Conservation (phyloP, 2,888 invertebrate genomes). For the Tetranychus piercei region DNA sequence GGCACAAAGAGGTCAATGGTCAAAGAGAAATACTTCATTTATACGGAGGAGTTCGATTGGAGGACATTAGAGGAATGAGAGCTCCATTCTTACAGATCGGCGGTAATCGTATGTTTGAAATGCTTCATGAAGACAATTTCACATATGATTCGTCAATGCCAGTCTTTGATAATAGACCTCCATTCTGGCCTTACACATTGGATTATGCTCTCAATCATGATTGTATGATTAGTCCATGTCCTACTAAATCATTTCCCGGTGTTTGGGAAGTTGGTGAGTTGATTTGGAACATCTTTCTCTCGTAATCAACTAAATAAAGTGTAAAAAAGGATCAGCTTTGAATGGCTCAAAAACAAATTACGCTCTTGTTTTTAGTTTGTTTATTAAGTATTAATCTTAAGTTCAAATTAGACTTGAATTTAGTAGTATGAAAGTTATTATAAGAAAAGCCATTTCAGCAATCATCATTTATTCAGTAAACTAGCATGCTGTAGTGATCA, state of each 20-base stretch:
- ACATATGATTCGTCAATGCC: conserved; percentile 91
- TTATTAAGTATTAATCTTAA: no score
- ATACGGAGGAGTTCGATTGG: conserved; percentile 68
- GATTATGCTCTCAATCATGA: conserved; percentile 88
- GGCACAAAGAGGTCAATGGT: conserved; percentile 83
- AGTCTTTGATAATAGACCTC: conserved; percentile 77
- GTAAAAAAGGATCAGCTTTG: no score
- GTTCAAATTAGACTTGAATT: no score
- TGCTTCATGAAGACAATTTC: conserved; percentile 84
- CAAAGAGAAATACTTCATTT: conserved; percentile 68
- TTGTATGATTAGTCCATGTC: conserved; percentile 89
- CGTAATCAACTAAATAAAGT: no score
- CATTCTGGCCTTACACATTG: conserved; percentile 87
- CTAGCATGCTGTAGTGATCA: no score
- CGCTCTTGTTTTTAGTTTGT: no score
- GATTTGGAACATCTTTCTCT: no score
- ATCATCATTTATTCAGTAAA: no score
- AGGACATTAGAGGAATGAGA: conserved; percentile 84
- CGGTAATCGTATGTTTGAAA: conserved; percentile 91
- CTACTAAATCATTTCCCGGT: conserved; percentile 71
- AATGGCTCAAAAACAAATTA: no score
- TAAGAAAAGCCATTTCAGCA: no score
- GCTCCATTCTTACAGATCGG: conserved; percentile 81
- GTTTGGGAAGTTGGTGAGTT: conserved; percentile 18
- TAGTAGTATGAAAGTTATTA: no score